Evolutionary conservation across 2,113 vertebrate genomes (phyloP).

Genomic region (Tragelaphus imberbis): DNA sequence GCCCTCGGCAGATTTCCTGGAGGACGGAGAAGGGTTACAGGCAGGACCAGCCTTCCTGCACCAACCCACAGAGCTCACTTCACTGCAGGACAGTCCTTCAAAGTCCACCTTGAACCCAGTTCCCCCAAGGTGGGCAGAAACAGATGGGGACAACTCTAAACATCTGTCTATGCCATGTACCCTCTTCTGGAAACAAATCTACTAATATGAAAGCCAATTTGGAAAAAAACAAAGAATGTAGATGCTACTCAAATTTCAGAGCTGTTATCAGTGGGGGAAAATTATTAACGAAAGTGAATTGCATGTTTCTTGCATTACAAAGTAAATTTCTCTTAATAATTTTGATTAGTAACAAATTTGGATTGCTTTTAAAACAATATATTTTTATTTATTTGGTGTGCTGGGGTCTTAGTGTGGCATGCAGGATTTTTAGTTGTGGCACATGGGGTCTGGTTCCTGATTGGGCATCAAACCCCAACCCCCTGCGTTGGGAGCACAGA

Average conservation of each 20-base stretch:
- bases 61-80: not conserved
- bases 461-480: fast-evolving
- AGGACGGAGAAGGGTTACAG: not conserved
- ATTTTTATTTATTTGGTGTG: not conserved
- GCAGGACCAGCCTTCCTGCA: not conserved
- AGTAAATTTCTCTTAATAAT: not conserved
- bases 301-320: not conserved
- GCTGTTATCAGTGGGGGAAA: not conserved
- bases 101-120: not conserved
- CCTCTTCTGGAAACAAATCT: not conserved
- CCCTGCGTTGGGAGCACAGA: not conserved
- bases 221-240: not conserved
- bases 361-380: not conserved
- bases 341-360: not conserved
- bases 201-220: not conserved
- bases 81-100: not conserved
- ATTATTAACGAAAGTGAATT: not conserved
- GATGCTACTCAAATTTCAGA: not conserved
- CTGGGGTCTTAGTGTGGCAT: not conserved
- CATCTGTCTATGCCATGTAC: not conserved
- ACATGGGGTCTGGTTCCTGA: not conserved
- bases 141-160: not conserved
- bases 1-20: not conserved
- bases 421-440: not conserved
- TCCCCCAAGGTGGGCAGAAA: not conserved